Evolutionary conservation across 2,113 vertebrate genomes (phyloP).

Genomic region (Paraplagusia blochii): DNA sequence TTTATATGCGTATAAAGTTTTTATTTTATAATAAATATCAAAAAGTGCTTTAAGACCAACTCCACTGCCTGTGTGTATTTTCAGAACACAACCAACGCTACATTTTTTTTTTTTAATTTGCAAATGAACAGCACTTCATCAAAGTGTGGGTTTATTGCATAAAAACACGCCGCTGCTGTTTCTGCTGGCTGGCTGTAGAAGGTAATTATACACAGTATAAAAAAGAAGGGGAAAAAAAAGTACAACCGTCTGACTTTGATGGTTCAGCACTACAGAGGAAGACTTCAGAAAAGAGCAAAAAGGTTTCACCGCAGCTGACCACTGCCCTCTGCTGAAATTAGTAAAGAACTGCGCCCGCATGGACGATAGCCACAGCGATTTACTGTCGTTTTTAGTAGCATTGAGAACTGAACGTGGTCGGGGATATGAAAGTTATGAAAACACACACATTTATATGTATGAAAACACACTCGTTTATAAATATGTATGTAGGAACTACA

Average conservation of each 20-base stretch:
- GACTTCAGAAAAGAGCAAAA: slow-evolving; percentile 13
- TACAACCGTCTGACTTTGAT: slow-evolving; percentile 36
- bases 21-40: slow-evolving; percentile 10
- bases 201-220: slow-evolving; percentile 32
- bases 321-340: slow-evolving; percentile 70
- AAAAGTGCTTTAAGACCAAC: slow-evolving; percentile 1
- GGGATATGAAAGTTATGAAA: too few relatives aligned
- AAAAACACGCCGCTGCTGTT: slow-evolving; percentile 14
- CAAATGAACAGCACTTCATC: slow-evolving; percentile 13
- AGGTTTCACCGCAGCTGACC: slow-evolving; percentile 54
- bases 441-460: too few relatives aligned
- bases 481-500: too few relatives aligned
- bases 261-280: slow-evolving; percentile 34
- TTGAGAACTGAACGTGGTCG: too few relatives aligned
- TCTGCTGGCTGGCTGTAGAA: slow-evolving; percentile 10
- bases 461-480: too few relatives aligned
- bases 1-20: slow-evolving; percentile 1
- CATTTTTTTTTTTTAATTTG: slow-evolving; percentile 2
- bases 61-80: background rate
- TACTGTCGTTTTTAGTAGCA: too few relatives aligned
- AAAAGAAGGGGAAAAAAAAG: slow-evolving; percentile 1
- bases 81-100: slow-evolving; percentile 2
- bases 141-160: slow-evolving; percentile 8
- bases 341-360: slow-evolving; percentile 37
- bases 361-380: slow-evolving; percentile 16